Evolutionary conservation across 2,888 invertebrate species (phyloP), one percentile per base, ranked within the genome.

Genomic region (Limnephilus rhombicus): DNA sequence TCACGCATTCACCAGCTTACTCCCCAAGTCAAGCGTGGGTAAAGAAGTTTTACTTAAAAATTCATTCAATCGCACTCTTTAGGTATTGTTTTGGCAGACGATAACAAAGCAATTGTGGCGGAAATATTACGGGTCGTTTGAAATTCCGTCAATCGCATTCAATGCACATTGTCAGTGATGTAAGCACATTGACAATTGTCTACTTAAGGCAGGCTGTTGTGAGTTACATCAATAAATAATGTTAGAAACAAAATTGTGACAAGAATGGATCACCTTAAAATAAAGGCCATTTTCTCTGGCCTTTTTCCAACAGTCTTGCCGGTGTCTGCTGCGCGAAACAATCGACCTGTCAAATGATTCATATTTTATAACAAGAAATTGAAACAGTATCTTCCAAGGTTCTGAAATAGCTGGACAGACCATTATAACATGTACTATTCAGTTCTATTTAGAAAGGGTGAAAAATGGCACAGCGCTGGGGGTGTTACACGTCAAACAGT

Each of bases 401-500:
- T 31, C 68, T 9, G 68, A n/a, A 68, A 68, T 68, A 68, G 68
- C 68, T 24, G 68, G 68, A 24, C 68, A 9, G 68, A 68, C 68
- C 68, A 24, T 68, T n/a, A n/a, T n/a, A n/a, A 68, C 24, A 68
- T 68, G 24, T 24, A n/a, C 9, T n/a, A 24, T 24, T 41, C 34
- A 2, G 83, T 37, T 41, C 83, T 24, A 83, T 83, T 83, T 83
- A 37, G 37, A 83, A 83, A 24, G 37, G 83, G 18, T 83, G 83
- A 83, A 83, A 83, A 83, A 83, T 83, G 34, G 37, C 24, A 18
- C 37, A 37, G 37, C 15, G 37, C 83, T 83, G 83, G 83, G 83
- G 83, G 83, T 83, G 37, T 83, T 37, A 83, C 9, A 41, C 83
- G 83, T 83, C 83, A 34, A 83, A 83, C 83, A 83, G 83, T 83